These are phyloP conservation scores for Ophion obscuratus DNA, from an alignment of 2,888 invertebrate species.

Conservation along the genomic window DNA sequence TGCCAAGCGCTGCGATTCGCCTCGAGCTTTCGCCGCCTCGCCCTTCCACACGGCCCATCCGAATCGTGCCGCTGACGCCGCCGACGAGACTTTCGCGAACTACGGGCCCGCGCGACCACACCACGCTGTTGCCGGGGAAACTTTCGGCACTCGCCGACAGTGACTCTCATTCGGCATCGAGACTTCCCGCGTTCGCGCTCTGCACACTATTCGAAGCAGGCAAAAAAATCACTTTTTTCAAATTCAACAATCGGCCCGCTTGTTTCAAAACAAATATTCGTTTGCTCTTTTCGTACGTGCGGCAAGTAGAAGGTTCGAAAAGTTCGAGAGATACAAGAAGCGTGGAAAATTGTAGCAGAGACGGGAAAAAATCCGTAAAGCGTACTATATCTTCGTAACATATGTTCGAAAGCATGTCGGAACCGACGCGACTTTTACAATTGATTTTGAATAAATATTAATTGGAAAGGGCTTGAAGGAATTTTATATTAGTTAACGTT, in stretches of 20 bases:
- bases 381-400: not conserved
- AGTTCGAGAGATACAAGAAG: not conserved
- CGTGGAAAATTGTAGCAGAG: not conserved
- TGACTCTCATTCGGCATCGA: slow-evolving; percentile 51
- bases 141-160: slow-evolving; percentile 55
- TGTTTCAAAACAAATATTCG: not conserved
- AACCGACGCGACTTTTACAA: not conserved
- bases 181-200: slow-evolving; percentile 3
- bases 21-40: slow-evolving; percentile 44
- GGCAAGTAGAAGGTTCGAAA: not conserved
- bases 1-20: slow-evolving; percentile 73
- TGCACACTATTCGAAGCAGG: not conserved
- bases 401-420: not conserved
- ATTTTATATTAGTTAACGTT: not conserved
- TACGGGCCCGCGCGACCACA: not conserved
- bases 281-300: not conserved
- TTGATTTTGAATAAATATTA: not conserved
- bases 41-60: not conserved
- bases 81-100: slow-evolving; percentile 35
- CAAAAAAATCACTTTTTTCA: not conserved
- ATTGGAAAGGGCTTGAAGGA: not conserved
- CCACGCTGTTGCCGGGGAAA: slow-evolving; percentile 76
- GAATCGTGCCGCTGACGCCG: slow-evolving; percentile 47
- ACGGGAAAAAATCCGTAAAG: not conserved
- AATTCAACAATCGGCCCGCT: no score